These are phyloP conservation scores for Apodemia zela DNA, from an alignment of 2,888 invertebrate species.

Conservation along the genomic window DNA sequence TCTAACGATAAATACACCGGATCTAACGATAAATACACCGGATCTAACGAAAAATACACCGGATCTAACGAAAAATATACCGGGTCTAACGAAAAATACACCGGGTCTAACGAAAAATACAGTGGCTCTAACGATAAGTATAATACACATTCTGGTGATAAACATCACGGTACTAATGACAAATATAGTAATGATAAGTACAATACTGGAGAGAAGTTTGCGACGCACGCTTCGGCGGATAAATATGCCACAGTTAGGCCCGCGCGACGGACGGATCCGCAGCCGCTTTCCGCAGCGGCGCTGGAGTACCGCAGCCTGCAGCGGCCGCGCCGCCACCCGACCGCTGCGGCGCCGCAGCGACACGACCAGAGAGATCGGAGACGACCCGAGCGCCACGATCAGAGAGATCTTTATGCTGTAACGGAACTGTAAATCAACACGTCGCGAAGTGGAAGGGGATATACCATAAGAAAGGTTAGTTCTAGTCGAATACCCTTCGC, in stretches of 20 bases:
- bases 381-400: constrained; percentile 30
- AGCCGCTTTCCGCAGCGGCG: constrained; percentile 76
- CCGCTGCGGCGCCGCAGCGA: constrained; percentile 38
- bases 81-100: constrained; percentile 41
- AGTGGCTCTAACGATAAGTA: neutral
- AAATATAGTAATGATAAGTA: neutral
- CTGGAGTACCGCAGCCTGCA: constrained; percentile 82
- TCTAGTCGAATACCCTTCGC: neutral
- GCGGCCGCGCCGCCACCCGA: constrained; percentile 64
- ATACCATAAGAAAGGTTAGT: neutral
- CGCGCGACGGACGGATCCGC: constrained; percentile 60
- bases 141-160: neutral
- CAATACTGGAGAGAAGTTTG: constrained; percentile 2
- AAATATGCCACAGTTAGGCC: constrained; percentile 68
- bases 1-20: constrained; percentile 26
- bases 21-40: constrained; percentile 40
- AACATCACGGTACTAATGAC: neutral
- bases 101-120: constrained; percentile 17
- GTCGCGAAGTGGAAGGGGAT: neutral
- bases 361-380: constrained; percentile 35
- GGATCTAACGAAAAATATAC: constrained; percentile 6
- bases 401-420: constrained; percentile 86
- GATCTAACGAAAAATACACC: constrained; percentile 13
- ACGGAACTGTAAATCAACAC: constrained; percentile 64
- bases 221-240: constrained; percentile 24